These are phyloP conservation scores for Ceratina japonica DNA, from an alignment of 1,140 invertebrate species.

Conservation along the genomic window DNA sequence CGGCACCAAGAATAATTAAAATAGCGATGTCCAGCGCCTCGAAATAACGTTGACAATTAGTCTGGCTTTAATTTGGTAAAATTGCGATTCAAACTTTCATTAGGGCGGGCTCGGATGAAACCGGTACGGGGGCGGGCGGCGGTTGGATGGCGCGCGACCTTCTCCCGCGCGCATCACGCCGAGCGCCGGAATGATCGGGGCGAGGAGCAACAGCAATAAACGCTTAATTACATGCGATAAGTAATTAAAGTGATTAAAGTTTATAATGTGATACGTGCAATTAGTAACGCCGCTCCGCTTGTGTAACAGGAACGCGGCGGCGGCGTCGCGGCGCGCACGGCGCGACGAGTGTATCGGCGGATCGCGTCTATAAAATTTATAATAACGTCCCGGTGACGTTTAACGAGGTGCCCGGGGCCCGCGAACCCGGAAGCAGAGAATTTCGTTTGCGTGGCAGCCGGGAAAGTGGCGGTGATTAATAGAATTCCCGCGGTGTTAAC, in stretches of 20 bases:
- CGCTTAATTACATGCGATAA: slow-evolving; percentile 65
- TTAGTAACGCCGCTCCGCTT: slow-evolving; percentile 48
- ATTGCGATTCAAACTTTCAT: slow-evolving; percentile 62
- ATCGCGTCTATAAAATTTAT: slow-evolving; percentile 47
- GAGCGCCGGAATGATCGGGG: slow-evolving; percentile 45
- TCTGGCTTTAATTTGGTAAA: slow-evolving; percentile 60
- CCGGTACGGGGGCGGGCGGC: no score
- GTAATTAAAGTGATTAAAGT: slow-evolving; percentile 67
- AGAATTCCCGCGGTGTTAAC: neutral
- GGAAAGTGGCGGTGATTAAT: neutral
- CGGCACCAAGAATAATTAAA: slow-evolving; percentile 54
- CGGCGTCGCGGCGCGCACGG: slow-evolving; percentile 55
- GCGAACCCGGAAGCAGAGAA: neutral
- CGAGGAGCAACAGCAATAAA: slow-evolving; percentile 58
- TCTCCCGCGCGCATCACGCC: slow-evolving; percentile 43
- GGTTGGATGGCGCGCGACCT: no score
- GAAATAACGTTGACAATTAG: slow-evolving; percentile 62
- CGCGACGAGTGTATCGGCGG: slow-evolving; percentile 33
- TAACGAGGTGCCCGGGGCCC: slow-evolving; percentile 13
- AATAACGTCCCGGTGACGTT: slow-evolving; percentile 36
- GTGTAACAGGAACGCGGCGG: slow-evolving; percentile 19
- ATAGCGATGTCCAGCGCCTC: slow-evolving; percentile 41
- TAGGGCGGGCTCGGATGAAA: slow-evolving; percentile 5
- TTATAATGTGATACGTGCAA: slow-evolving; percentile 59
- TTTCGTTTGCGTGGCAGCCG: neutral